Evolutionary conservation across 2,113 vertebrate species (phyloP), one percentile per base, ranked within the genome.

Genomic region (Sinosuthora webbiana): DNA sequence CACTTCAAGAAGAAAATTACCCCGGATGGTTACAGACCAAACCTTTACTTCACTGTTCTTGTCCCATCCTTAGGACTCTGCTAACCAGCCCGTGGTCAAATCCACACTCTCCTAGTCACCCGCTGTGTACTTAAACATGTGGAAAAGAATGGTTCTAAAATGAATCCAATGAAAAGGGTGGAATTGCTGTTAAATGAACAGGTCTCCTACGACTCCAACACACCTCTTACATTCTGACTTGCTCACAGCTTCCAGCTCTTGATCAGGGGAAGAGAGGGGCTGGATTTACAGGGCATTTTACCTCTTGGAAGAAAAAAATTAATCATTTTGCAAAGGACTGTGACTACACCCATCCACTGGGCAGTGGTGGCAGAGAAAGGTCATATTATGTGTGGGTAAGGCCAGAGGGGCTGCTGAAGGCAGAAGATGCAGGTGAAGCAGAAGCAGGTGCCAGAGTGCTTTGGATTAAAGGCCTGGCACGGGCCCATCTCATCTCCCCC

Each of bases 301-400:
- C 8, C 21, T 78, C 71, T 12, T 11, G 0, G 27, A 59, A 52
- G 2, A 17, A 79, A 70, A 70, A 78, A 30, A 13, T 0, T 0
- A 70, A 49, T 31, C 5, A 7, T 57, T 94, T 74, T 44, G 22
- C 64, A 74, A 53, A 39, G 35, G 22, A 13, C 1, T 74, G 53
- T 44, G 49, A 56, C 28, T 52, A 23, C n/a, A 79, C 1, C 15
- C 11, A 62, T 8, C 9, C 1, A 1, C 13, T n/a, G 7, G 27
- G 15, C 21, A 35, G 39, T 0, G 0, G 62, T 47, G 52, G 73
- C 68, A 68, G 31, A 57, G 35, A n/a, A 47, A 84, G 47, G 8
- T 59, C 69, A 57, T 1, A 0, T 49, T 42, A 63, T 42, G 7
- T 1, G 5, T 42, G 47, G 69, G 7, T 56, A 57, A 87, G 78